A percentile compares a stretch with the other conserved stretches of the same genome.
These are phyloP conservation scores for Eulemur albifrons DNA, from an alignment of 2,797 vertebrate species.

Conservation along the genomic window DNA sequence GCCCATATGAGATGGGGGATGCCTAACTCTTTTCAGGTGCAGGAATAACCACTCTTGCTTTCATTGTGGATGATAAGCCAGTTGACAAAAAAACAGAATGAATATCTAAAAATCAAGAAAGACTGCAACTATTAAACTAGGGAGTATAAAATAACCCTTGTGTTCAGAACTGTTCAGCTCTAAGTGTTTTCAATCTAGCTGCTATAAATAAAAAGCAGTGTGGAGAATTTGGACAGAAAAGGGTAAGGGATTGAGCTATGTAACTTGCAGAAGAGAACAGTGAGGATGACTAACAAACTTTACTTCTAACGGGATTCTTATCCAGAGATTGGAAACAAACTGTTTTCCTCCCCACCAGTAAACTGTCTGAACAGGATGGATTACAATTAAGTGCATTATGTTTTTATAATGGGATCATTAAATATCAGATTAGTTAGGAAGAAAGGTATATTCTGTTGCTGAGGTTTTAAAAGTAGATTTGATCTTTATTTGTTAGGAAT, in stretches of 20 bases:
- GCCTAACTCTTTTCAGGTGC: not conserved
- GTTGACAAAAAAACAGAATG: not conserved
- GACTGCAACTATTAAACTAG: not conserved
- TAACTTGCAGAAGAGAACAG: not conserved
- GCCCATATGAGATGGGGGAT: too few species aligned
- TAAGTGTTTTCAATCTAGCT: not conserved
- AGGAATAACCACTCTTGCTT: not conserved
- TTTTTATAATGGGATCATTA: not conserved
- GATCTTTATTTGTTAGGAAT: not conserved
- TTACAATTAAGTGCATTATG: not conserved
- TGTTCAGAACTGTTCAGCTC: not conserved
- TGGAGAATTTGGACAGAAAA: not conserved
- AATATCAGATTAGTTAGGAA: not conserved
- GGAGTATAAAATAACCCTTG: not conserved
- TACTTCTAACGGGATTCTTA: not conserved
- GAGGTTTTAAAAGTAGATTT: not conserved
- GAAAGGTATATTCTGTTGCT: not conserved
- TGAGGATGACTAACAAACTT: not conserved
- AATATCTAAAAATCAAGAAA: not conserved
- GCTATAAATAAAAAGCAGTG: not conserved
- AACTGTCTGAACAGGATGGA: not conserved
- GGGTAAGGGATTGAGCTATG: not conserved
- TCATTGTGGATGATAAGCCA: not conserved
- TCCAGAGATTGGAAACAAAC: not conserved
- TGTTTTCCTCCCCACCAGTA: not conserved